Percentiles rank a stretch among this genome's conserved stretches.
These are phyloP conservation scores for Cladopsammia gracilis DNA, from an alignment of 64 coral and sea anemone genomes.

Conservation along the genomic window DNA sequence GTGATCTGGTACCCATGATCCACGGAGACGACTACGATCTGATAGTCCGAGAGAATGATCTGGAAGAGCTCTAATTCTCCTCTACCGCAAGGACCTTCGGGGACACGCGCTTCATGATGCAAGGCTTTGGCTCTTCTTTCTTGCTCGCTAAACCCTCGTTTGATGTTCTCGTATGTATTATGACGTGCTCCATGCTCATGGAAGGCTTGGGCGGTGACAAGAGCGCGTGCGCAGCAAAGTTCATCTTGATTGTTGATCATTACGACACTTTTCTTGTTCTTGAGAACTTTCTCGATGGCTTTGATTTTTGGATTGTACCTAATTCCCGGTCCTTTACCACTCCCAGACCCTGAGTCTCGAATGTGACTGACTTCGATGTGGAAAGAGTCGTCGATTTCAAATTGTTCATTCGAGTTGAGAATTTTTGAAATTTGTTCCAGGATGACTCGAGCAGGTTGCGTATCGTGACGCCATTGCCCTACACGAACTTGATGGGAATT, in stretches of 20 bases:
- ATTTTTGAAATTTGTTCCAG: background rate
- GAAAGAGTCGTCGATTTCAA: background rate
- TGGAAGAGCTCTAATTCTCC: background rate
- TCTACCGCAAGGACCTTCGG: background rate
- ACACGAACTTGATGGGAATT: background rate
- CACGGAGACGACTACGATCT: background rate
- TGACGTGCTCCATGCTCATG: background rate
- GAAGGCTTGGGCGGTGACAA: background rate
- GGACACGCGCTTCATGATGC: background rate
- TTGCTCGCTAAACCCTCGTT: background rate
- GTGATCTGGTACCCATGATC: background rate
- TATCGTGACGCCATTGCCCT: background rate
- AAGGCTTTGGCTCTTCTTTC: background rate
- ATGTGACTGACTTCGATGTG: background rate
- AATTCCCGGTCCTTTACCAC: background rate
- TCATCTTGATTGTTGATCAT: conserved; percentile 2
- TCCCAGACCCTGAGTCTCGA: background rate
- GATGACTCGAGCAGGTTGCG: background rate
- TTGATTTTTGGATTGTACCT: too few species aligned
- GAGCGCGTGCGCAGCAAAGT: background rate
- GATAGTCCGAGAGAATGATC: background rate
- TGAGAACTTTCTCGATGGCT: background rate
- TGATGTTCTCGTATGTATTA: background rate
- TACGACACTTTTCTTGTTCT: background rate
- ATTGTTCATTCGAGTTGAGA: background rate